These are phyloP conservation scores for Drosophila jambulina DNA, from an alignment of 1,140 invertebrate genomes.

Conservation along the genomic window DNA sequence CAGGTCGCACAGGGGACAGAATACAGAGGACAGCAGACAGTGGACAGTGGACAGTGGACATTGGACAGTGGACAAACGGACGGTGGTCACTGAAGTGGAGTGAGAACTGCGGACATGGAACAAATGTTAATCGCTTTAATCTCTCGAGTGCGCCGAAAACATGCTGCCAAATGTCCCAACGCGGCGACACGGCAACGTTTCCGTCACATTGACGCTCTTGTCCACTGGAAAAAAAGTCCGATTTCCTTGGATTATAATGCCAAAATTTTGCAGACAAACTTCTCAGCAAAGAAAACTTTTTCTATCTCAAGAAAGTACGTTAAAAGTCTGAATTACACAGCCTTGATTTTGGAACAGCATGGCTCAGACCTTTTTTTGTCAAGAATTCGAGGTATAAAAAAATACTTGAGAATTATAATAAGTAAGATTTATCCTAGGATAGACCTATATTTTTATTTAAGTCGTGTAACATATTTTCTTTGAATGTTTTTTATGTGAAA, in stretches of 20 bases:
- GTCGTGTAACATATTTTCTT: background rate
- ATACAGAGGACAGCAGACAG: constrained; percentile 29
- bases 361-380: background rate
- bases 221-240: background rate
- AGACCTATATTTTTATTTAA: background rate
- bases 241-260: too few relatives aligned
- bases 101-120: constrained; percentile 63
- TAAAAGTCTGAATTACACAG: background rate
- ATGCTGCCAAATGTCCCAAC: constrained; percentile 62
- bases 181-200: constrained; percentile 61
- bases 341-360: background rate
- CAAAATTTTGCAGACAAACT: background rate
- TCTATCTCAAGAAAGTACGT: too few relatives aligned
- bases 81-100: constrained; percentile 30
- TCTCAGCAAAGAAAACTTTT: too few relatives aligned
- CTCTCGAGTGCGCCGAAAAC: constrained; percentile 81
- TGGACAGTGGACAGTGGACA: constrained; percentile 23
- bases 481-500: background rate
- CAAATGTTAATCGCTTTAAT: constrained; percentile 83
- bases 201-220: constrained; percentile 70
- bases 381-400: background rate
- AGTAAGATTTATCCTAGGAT: background rate
- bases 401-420: background rate
- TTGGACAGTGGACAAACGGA: constrained; percentile 19
- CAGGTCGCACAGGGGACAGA: constrained; percentile 32